Evolutionary conservation across 1,140 invertebrate species (phyloP), one percentile per base, ranked within the genome.

Genomic region (Rhopalosiphum maidis): DNA sequence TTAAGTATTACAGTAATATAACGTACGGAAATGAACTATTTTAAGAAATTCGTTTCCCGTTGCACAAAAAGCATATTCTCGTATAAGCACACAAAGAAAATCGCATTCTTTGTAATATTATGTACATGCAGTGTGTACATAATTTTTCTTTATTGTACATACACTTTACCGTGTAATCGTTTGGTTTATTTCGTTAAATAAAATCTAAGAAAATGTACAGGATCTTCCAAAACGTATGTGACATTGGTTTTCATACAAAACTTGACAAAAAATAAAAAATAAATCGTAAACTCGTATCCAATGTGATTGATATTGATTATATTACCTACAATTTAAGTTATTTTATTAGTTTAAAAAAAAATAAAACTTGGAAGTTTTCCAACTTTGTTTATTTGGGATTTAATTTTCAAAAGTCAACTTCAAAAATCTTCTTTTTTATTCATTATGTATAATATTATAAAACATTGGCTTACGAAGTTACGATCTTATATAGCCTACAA

Each of bases 91-190:
- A 77, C 30, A 77, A 77, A 77, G n/a, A 77, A 77, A 77, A 77
- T n/a, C n/a, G 15, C 30, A 77, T n/a, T 77, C 60, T n/a, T 9
- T 30, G n/a, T 77, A n/a, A 77, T 77, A 41, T 41, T 41, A 25
- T 68, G 60, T 68, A 30, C 25, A 68, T 25, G 9, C 60, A 9
- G n/a, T 77, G 30, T 77, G 30, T 77, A n/a, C 30, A 77, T 77
- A n/a, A 77, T 77, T 77, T 77, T 77, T 68, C 15, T 77, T 77
- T 77, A 77, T n/a, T n/a, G 60, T 77, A 77, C 60, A 77, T 77
- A 6, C 11, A 77, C 60, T 77, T 77, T n/a, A 77, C 60, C 1
- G 5, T n/a, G 5, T n/a, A 23, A 18, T 77, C 60, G 60, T 77
- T 77, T 77, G 60, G 30, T 77, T 77, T 77, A n/a, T 77, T 77